Evolutionary conservation across 2,797 vertebrate species (phyloP).

Genomic region (Echiichthys vipera): DNA sequence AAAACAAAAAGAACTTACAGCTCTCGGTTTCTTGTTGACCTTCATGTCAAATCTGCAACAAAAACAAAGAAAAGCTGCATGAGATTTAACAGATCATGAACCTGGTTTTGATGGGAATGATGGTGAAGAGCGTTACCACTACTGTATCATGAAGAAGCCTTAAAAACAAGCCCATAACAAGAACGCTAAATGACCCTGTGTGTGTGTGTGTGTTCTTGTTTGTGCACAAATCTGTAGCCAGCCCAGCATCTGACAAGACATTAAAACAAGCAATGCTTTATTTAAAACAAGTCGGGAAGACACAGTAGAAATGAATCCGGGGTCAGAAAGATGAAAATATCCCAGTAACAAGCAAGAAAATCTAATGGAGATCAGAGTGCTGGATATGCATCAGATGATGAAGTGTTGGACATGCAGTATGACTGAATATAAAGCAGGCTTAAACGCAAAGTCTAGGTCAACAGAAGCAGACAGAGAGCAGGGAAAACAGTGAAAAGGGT

Average conservation of each 20-base stretch:
- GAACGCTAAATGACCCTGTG: constrained; percentile 44
- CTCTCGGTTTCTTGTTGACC: constrained; percentile 98
- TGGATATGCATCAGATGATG: constrained; percentile 35
- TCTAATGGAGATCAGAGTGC: constrained; percentile 35
- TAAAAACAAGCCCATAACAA: constrained; percentile 55
- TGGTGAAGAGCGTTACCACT: constrained; percentile 41
- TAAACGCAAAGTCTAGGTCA: constrained; percentile 35
- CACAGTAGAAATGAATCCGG: constrained; percentile 38
- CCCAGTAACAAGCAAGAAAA: constrained; percentile 37
- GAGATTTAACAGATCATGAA: constrained; percentile 73
- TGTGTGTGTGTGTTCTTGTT: constrained; percentile 36
- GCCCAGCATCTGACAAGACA: constrained; percentile 35
- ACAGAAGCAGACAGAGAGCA: constrained; percentile 35
- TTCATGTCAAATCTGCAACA: constrained; percentile 97
- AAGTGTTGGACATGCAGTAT: constrained; percentile 66
- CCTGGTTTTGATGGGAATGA: neutral
- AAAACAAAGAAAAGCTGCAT: constrained; percentile 68
- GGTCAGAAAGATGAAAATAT: constrained; percentile 32
- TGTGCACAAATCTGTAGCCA: constrained; percentile 42
- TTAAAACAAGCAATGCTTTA: constrained; percentile 33
- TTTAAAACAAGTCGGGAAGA: constrained; percentile 18
- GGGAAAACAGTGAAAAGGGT: constrained; percentile 19
- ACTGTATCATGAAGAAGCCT: constrained; percentile 49
- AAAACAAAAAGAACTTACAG: constrained; percentile 85
- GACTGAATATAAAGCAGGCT: constrained; percentile 40